Evolutionary conservation across 2,888 invertebrate species (phyloP), one percentile per base, ranked within the genome.

Genomic region (Standfussiana lucernea): DNA sequence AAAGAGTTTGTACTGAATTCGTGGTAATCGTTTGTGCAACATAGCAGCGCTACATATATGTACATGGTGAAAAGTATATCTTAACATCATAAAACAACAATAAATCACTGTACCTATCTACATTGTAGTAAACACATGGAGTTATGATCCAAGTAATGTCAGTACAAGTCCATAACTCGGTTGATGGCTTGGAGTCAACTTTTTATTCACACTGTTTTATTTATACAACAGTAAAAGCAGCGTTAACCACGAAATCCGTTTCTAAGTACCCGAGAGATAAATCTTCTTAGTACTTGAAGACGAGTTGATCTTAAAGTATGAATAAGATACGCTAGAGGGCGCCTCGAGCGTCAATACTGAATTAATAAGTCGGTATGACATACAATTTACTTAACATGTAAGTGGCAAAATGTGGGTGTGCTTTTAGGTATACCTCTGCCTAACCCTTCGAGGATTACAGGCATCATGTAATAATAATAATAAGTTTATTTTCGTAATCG

Each of bases 201-300:
- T 82, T 84, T 85, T 86, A 86, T 80, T 67, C 21, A 10, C 61
- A 70, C 77, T 75, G 84, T 83, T 83, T 85, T 86, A 85, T 85
- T 85, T 78, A 86, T 53, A 78, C 74, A 74, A 66, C 73, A 74
- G 76, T 86, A 79, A 84, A 77, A 72, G 65, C 62, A 72, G 74
- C 80, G 78, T 85, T 80, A 83, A 80, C 76, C 64, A 45, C 72
- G 45, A 69, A 86, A 77, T 80, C 72, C 86, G 71, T 72, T 83
- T 80, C 73, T 72, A 80, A 80, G 76, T 85, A 76, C 69, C 61
- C 37, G 10, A 50, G 61, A 82, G 56, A 81, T 86, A 87, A 79
- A 85, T 80, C 75, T 67, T 81, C 69, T 56, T 69, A 71, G 65
- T 80, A 69, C 74, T 75, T 78, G 67, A 67, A 72, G 45, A 61